Evolutionary conservation across 2,113 vertebrate genomes (phyloP), one percentile per base, ranked within the genome.

Genomic region (Hydrolagus affinis): DNA sequence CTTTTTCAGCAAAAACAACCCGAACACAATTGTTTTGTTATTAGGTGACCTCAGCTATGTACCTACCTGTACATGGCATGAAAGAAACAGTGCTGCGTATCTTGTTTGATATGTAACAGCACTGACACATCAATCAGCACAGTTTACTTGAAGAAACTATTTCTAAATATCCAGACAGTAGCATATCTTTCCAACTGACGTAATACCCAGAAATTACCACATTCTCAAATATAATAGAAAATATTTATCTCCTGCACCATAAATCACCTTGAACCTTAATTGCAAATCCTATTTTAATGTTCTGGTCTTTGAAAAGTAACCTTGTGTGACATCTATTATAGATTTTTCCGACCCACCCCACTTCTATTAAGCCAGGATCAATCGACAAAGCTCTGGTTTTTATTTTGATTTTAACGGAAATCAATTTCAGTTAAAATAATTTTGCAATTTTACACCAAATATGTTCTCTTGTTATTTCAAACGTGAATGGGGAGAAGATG

Each of bases 391-490:
- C 23, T 11, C 8, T 56, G 14, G 11, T 60, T 78, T 62, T 0
- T 62, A 62, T 28, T 25, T 62, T 0, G 23, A 62, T 28, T 25
- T 62, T 62, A 80, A 60, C 62, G 59, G 59, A 62, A 28, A 28
- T 80, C 76, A 62, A 25, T 80, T 80, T 60, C 59, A 62, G 14
- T 80, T 62, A 14, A 62, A 64, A 80, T 80, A 3, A 80, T 64
- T 80, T 64, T 80, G 76, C 7, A 6, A 15, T 11, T 7, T 9
- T 64, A 64, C 28, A 64, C 62, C 28, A 80, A 28, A 17, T 28
- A 60, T 17, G 57, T 8, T 12, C 15, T 1, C n/a, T 80, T 80
- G 76, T 80, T 28, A 7, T 62, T 80, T 80, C 57, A 62, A 28
- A 25, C 59, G 62, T 28, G 15, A 44, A 44, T 44, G 44, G 44